These are phyloP conservation scores for Taenaris catops DNA, from an alignment of 2,888 invertebrate genomes.

Conservation along the genomic window DNA sequence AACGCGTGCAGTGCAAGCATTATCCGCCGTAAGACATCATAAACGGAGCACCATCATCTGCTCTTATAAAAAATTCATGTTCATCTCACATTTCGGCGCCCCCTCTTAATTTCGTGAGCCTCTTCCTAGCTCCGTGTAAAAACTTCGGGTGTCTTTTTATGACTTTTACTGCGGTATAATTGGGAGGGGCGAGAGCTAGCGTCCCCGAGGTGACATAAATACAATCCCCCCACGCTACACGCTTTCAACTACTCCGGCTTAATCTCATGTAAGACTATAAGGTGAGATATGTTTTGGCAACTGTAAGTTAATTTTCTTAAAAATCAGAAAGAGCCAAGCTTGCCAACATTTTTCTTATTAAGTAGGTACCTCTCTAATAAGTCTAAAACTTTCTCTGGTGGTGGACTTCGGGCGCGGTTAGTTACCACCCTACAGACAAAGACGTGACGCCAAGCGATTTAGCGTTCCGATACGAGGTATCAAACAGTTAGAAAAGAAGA, in stretches of 20 bases:
- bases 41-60: slow-evolving; percentile 78
- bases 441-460: no score
- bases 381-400: no score
- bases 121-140: slow-evolving; percentile 78
- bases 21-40: slow-evolving; percentile 78
- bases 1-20: slow-evolving; percentile 71
- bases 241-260: slow-evolving; percentile 61
- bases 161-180: slow-evolving; percentile 81
- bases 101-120: slow-evolving; percentile 79
- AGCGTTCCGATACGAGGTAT: no score
- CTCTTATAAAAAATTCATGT: slow-evolving; percentile 79
- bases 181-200: slow-evolving; percentile 74
- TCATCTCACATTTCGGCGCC: slow-evolving; percentile 80
- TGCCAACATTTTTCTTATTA: slow-evolving; percentile 15
- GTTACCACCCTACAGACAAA: no score
- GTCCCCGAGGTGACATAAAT: slow-evolving; percentile 80
- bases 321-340: slow-evolving; percentile 17
- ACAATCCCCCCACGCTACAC: slow-evolving; percentile 61
- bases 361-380: no score
- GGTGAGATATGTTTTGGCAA: slow-evolving; percentile 49
- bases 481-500: no score
- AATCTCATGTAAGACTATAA: slow-evolving; percentile 74
- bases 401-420: no score
- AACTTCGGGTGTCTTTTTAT: slow-evolving; percentile 80
- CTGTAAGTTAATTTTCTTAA: slow-evolving; percentile 42